Percentiles rank a stretch among this genome's conserved stretches.
Evolutionary conservation across 2,888 invertebrate species (phyloP).

Genomic region (Argynnis bischoffii): DNA sequence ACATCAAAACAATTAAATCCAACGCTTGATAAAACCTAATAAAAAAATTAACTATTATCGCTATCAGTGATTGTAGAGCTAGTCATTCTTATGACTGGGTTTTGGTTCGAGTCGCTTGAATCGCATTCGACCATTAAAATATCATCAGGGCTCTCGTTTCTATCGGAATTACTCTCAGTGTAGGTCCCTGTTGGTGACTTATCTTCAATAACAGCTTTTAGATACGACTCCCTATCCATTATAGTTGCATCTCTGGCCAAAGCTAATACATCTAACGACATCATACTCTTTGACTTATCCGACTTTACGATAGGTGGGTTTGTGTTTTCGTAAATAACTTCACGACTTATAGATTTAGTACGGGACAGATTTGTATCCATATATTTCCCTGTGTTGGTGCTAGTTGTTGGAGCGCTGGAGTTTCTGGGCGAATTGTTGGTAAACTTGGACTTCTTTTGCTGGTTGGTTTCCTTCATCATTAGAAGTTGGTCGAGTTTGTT

Average conservation of each 20-base stretch:
- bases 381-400: slow-evolving; percentile 60
- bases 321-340: slow-evolving; percentile 61
- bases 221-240: slow-evolving; percentile 71
- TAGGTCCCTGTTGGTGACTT: slow-evolving; percentile 75
- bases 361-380: slow-evolving; percentile 58
- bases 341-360: slow-evolving; percentile 68
- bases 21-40: slow-evolving; percentile 12
- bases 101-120: slow-evolving; percentile 74
- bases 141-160: slow-evolving; percentile 75
- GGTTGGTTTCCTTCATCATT: slow-evolving; percentile 85
- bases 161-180: slow-evolving; percentile 74
- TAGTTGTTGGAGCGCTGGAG: slow-evolving; percentile 70
- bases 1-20: background rate
- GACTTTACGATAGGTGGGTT: slow-evolving; percentile 60
- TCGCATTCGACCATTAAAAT: slow-evolving; percentile 77
- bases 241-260: slow-evolving; percentile 69
- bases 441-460: slow-evolving; percentile 78
- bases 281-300: slow-evolving; percentile 77
- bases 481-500: slow-evolving; percentile 88
- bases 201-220: slow-evolving; percentile 77
- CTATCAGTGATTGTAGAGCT: slow-evolving; percentile 73
- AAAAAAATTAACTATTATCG: slow-evolving; percentile 44
- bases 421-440: slow-evolving; percentile 66
- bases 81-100: slow-evolving; percentile 76
- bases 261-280: slow-evolving; percentile 74